Conservation (phyloP, 2,888 invertebrate species). For the Cerastoderma edule region DNA sequence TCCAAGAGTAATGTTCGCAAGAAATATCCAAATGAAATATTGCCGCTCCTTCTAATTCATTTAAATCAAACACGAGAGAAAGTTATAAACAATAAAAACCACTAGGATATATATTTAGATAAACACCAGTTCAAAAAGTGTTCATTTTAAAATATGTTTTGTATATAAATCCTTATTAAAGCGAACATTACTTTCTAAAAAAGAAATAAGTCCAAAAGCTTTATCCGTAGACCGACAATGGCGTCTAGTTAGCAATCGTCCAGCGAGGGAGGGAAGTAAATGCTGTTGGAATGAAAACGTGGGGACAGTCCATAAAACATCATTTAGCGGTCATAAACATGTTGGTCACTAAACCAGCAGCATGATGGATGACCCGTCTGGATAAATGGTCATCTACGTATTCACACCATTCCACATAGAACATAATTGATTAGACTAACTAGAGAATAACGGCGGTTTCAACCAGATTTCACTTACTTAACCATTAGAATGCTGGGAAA, state of each 20-base stretch:
- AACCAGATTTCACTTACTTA: too few species aligned
- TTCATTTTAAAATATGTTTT: background rate
- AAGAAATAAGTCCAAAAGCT: background rate
- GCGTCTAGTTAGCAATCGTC: conserved; percentile 1
- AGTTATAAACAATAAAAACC: too few species aligned
- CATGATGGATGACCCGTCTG: conserved; percentile 1
- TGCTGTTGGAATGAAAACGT: too few species aligned
- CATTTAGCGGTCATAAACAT: conserved; percentile 20
- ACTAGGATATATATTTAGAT: too few species aligned
- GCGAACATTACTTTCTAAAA: background rate
- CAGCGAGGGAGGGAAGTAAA: conserved; percentile 1
- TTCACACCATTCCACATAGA: background rate
- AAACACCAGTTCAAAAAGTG: background rate
- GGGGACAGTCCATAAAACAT: conserved; percentile 13
- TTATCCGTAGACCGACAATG: background rate
- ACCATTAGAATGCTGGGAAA: background rate
- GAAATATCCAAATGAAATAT: too few species aligned
- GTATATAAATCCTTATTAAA: background rate
- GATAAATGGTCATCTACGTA: conserved; percentile 3
- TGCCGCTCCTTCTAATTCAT: too few species aligned
- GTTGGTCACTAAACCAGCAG: background rate
- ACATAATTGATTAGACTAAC: background rate
- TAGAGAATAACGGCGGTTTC: too few species aligned
- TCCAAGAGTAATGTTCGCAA: too few species aligned
- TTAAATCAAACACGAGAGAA: too few species aligned